These are phyloP conservation scores for Nibea albiflora DNA, from an alignment of 2,113 vertebrate genomes.

Conservation along the genomic window DNA sequence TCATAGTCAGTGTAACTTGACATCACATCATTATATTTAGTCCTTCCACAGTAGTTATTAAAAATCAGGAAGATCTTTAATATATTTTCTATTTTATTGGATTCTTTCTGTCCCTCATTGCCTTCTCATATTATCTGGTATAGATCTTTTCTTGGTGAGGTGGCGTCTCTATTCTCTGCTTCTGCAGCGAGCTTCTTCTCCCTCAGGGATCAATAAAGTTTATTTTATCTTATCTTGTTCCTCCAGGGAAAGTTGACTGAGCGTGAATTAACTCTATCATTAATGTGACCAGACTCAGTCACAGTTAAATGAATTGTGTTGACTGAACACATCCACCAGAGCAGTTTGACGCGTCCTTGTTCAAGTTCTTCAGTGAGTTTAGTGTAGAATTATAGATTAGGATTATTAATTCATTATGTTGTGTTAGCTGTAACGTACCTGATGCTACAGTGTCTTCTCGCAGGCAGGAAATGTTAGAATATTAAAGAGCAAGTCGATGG, in stretches of 20 bases:
- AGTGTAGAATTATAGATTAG: no score
- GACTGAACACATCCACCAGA: background rate
- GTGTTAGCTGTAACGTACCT: no score
- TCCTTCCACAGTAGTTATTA: slow-evolving; percentile 17
- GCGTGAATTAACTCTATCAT: background rate
- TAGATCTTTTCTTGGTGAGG: slow-evolving; percentile 27
- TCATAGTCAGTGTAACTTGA: slow-evolving; percentile 13
- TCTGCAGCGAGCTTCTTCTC: background rate
- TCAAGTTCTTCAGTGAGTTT: background rate
- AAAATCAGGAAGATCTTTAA: slow-evolving; percentile 43
- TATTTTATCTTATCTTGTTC: slow-evolving; percentile 43
- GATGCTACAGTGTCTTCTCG: no score
- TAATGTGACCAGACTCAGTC: slow-evolving; percentile 41
- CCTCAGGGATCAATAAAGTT: slow-evolving; percentile 49
- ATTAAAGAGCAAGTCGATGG: background rate
- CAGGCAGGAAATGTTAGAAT: background rate
- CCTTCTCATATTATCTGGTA: slow-evolving; percentile 22
- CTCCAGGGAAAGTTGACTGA: slow-evolving; percentile 34
- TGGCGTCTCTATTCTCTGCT: background rate
- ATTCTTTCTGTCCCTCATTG: background rate
- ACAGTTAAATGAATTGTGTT: slow-evolving; percentile 27
- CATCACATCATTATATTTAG: background rate
- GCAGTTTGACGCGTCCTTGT: background rate
- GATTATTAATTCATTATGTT: no score
- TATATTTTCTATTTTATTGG: slow-evolving; percentile 23